Conservation (phyloP, 2,113 vertebrate genomes). For the Genyomyrus donnyi region DNA sequence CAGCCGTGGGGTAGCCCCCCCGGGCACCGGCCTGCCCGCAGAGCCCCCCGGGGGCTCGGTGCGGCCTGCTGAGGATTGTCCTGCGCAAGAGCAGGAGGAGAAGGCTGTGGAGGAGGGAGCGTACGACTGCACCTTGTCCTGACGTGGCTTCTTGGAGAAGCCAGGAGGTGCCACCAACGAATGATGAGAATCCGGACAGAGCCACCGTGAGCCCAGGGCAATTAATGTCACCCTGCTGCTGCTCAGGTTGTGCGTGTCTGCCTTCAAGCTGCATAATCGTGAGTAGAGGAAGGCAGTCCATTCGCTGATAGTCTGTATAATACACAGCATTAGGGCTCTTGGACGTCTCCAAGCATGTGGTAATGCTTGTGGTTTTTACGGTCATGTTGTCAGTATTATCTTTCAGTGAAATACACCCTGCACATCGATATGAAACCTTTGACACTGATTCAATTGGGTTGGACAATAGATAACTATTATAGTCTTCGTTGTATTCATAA, state of each 20-base stretch:
- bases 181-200: not conserved
- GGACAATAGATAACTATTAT: not conserved
- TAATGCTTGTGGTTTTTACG: not conserved
- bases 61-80: conserved; percentile 64
- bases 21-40: conserved; percentile 57
- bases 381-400: conserved; percentile 17
- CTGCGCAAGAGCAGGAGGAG: conserved; percentile 61
- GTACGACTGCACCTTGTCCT: conserved; percentile 88
- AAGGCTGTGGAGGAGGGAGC: conserved; percentile 72
- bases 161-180: not conserved
- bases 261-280: not conserved
- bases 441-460: not conserved
- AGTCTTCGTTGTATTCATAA: not conserved
- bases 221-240: not conserved
- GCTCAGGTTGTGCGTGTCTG: not conserved
- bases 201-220: not conserved
- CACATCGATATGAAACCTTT: not conserved
- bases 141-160: conserved; percentile 36
- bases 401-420: not conserved
- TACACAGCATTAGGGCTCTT: not conserved
- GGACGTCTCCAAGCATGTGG: not conserved
- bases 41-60: conserved; percentile 52
- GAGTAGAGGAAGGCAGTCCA: not conserved
- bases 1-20: conserved; percentile 54
- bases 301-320: not conserved